Percentiles rank a stretch among this genome's conserved stretches.
phyloP scores from a whole-genome alignment of 2,113 vertebrate species.

The Cheilinus undulatus region DNA sequence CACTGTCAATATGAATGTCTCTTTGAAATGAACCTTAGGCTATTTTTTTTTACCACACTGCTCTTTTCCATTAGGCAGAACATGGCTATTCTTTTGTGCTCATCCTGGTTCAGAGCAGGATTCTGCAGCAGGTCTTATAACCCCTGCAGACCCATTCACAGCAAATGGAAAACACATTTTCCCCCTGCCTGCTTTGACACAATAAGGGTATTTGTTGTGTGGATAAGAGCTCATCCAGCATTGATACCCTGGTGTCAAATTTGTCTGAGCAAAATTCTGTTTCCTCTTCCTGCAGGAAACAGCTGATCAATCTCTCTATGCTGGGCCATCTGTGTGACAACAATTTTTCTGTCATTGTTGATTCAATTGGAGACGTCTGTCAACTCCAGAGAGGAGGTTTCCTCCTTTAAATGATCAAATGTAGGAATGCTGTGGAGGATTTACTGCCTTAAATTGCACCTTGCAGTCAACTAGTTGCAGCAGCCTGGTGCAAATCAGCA shows the following conservation, averaged over 20 bases:
- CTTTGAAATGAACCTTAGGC: slow-evolving; percentile 10
- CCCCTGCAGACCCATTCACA: slow-evolving; percentile 27
- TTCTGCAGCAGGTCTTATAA: slow-evolving; percentile 9
- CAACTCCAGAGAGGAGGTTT: slow-evolving; percentile 46
- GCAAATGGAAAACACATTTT: slow-evolving; percentile 31
- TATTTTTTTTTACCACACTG: background rate
- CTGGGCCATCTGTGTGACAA: slow-evolving; percentile 61
- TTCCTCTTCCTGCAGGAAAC: slow-evolving; percentile 59
- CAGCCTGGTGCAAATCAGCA: slow-evolving; percentile 18
- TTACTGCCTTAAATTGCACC: slow-evolving; percentile 14
- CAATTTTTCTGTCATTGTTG: slow-evolving; percentile 60
- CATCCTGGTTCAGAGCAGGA: slow-evolving; percentile 17
- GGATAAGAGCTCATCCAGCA: slow-evolving; percentile 52
- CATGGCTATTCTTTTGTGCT: background rate
- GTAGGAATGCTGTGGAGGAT: slow-evolving; percentile 9
- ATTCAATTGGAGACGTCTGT: slow-evolving; percentile 58
- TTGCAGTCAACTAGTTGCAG: slow-evolving; percentile 15
- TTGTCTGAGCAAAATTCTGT: slow-evolving; percentile 63
- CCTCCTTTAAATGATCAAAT: slow-evolving; percentile 37
- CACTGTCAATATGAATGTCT: background rate
- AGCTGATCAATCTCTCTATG: slow-evolving; percentile 63
- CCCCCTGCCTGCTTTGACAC: slow-evolving; percentile 9
- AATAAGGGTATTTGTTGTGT: slow-evolving; percentile 44
- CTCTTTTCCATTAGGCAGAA: slow-evolving; percentile 22
- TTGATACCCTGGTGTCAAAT: slow-evolving; percentile 64